Conservation (phyloP, 2,888 invertebrate species). For the Drosophila prolongata region DNA sequence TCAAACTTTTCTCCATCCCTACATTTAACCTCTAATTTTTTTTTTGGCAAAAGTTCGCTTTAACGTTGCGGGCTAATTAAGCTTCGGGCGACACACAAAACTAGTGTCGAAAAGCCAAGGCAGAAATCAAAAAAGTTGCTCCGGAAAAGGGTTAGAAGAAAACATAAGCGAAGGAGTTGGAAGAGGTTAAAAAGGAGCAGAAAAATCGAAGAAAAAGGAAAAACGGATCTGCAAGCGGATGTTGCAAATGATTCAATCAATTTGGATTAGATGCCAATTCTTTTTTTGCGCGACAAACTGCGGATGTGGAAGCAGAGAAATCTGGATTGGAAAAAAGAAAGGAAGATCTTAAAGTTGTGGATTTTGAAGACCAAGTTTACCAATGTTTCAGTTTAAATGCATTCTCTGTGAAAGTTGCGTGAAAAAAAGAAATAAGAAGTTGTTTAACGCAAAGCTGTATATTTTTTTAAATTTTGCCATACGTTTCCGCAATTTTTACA, state of each 20-base stretch:
- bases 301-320: slow-evolving; percentile 2
- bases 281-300: slow-evolving; percentile 9
- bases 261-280: slow-evolving; percentile 19
- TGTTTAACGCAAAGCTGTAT: too few relatives aligned
- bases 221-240: slow-evolving; percentile 25
- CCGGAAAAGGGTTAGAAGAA: slow-evolving; percentile 9
- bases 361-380: not conserved
- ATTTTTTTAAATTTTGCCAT: too few relatives aligned
- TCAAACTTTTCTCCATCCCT: not conserved
- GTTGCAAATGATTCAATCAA: slow-evolving; percentile 40
- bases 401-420: too few relatives aligned
- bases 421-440: too few relatives aligned
- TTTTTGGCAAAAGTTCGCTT: slow-evolving; percentile 18
- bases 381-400: too few relatives aligned
- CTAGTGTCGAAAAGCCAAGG: slow-evolving; percentile 39
- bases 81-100: slow-evolving; percentile 35
- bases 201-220: not conserved
- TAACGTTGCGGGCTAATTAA: slow-evolving; percentile 56
- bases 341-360: not conserved
- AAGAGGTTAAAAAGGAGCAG: slow-evolving; percentile 6
- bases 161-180: slow-evolving; percentile 4
- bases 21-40: not conserved
- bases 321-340: not conserved
- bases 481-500: too few relatives aligned
- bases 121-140: slow-evolving; percentile 9